Evolutionary conservation across 2,797 vertebrate species (phyloP).

Genomic region (Helostoma temminkii): DNA sequence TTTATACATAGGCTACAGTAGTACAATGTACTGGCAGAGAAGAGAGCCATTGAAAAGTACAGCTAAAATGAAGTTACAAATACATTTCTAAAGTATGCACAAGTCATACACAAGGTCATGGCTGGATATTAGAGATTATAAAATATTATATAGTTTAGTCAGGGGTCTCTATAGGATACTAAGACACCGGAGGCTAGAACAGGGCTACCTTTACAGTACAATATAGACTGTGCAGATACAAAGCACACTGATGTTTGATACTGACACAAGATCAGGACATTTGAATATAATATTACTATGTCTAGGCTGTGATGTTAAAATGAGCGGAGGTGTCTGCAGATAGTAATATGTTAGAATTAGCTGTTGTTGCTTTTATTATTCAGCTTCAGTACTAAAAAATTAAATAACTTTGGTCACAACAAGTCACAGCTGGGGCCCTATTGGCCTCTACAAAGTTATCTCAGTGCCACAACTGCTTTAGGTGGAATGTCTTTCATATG

Average conservation of each 20-base stretch:
- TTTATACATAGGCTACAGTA: slow-evolving; percentile 78
- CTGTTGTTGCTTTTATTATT: slow-evolving; percentile 21
- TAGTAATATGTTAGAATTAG: neutral
- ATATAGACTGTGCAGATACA: slow-evolving; percentile 64
- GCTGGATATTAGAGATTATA: slow-evolving; percentile 72
- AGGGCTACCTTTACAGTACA: slow-evolving; percentile 56
- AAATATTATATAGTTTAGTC: slow-evolving; percentile 72
- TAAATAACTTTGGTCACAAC: slow-evolving; percentile 38
- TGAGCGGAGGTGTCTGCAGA: slow-evolving; percentile 1
- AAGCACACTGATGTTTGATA: slow-evolving; percentile 75
- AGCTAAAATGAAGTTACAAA: slow-evolving; percentile 69
- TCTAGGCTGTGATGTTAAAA: slow-evolving; percentile 39
- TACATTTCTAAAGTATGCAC: slow-evolving; percentile 70
- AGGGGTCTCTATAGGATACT: slow-evolving; percentile 60
- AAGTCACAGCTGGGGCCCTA: slow-evolving; percentile 18
- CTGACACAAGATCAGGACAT: slow-evolving; percentile 54
- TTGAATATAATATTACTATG: slow-evolving; percentile 34
- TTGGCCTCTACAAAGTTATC: slow-evolving; percentile 6
- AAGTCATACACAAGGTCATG: slow-evolving; percentile 71
- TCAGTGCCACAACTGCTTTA: slow-evolving; percentile 45
- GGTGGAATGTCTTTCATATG: slow-evolving; percentile 47
- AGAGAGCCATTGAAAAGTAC: slow-evolving; percentile 66
- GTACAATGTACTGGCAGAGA: slow-evolving; percentile 73
- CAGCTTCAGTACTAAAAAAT: slow-evolving; percentile 15
- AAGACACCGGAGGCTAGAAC: slow-evolving; percentile 69